Evolutionary conservation across 2,113 vertebrate species (phyloP), one percentile per base, ranked within the genome.

Genomic region (Odocoileus virginianus): DNA sequence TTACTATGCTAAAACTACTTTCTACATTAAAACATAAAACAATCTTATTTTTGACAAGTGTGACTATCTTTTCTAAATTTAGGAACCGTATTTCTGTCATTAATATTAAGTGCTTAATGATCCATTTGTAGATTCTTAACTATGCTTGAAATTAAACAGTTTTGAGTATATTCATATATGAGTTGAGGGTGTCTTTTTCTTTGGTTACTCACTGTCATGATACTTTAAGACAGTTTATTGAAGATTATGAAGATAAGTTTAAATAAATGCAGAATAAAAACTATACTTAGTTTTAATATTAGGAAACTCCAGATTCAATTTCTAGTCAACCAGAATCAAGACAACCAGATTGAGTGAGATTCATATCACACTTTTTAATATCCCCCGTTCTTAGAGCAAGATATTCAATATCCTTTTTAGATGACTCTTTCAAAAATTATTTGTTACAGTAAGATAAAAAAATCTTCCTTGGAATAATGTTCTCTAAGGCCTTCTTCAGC

Each of bases 341-440:
- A 78, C 15, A 85, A 95, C 96, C 86, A 97, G 74, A 96, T 0
- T 79, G 54, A 96, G 21, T 84, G 58, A 94, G 95, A 98, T 67
- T 98, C n/a, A 74, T 87, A 88, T 67, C 54, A 94, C 33, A 57
- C 30, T 61, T 97, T 96, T 89, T 94, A 94, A 97, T 96, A 96
- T 87, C 83, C 47, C 86, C 58, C 23, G 61, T 93, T 92, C 40
- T 27, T 83, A 12, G 30, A 36, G 23, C 17, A 94, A 79, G 33
- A 86, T 94, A 90, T 89, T 94, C 74, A 91, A 91, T 86, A 96
- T 97, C 87, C 61, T 85, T 84, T 97, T 55, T 45, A 82, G 83
- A 91, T 61, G 23, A 61, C 36, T n/a, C 28, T 57, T 87, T 95
- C 50, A 96, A 94, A 95, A 91, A 71, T 36, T 71, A 79, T 54